phyloP scores from a whole-genome alignment of 2,113 vertebrate species.

The Gracilinanus agilis region DNA sequence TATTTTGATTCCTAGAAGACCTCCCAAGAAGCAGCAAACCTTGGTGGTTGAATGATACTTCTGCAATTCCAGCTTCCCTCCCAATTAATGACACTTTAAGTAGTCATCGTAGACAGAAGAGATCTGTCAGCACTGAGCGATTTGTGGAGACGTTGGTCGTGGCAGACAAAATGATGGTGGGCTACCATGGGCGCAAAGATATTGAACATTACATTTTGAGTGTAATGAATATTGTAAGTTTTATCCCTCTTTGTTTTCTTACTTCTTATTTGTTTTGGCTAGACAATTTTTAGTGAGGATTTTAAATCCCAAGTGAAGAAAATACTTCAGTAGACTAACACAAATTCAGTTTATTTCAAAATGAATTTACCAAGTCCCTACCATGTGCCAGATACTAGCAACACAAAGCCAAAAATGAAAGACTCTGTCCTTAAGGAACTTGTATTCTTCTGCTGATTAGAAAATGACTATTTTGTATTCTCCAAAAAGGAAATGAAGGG shows the following conservation, averaged over 20 bases:
- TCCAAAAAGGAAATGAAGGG: conserved; percentile 53
- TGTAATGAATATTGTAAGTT: conserved; percentile 99
- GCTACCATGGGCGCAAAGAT: conserved; percentile 98
- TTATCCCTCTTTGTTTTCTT: conserved; percentile 86
- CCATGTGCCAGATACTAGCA: neutral
- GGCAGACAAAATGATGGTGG: conserved; percentile 99
- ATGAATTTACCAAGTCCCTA: neutral
- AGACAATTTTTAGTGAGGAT: neutral
- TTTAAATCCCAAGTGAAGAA: conserved; percentile 19
- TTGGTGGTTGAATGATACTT: conserved; percentile 85
- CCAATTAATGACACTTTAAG: conserved; percentile 81
- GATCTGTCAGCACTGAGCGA: conserved; percentile 95
- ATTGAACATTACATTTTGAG: conserved; percentile 99
- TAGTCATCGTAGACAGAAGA: conserved; percentile 86
- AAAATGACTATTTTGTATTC: neutral
- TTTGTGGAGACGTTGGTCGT: conserved; percentile 98
- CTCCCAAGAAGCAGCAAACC: conserved; percentile 85
- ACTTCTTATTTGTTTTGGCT: conserved; percentile 50
- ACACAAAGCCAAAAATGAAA: neutral
- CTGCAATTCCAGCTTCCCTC: conserved; percentile 77
- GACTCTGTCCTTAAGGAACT: neutral
- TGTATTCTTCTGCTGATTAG: neutral
- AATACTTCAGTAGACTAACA: neutral
- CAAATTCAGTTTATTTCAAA: conserved; percentile 1
- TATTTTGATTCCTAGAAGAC: conserved; percentile 87